Evolutionary conservation across 92 coral and sea anemone species (phyloP).

Genomic region (Micromussa lordhowensis): DNA sequence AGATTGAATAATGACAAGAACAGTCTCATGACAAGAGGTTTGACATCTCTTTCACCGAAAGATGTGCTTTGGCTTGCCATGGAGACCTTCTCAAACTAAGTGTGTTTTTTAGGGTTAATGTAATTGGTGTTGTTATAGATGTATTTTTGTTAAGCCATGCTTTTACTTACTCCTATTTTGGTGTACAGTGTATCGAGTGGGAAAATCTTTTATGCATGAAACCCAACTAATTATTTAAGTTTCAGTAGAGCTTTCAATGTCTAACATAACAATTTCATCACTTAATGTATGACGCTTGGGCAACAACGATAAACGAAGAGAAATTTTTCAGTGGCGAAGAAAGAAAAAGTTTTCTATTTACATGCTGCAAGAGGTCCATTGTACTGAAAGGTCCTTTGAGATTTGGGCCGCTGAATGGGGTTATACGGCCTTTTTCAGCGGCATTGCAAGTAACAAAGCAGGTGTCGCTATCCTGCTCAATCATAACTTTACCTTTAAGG

Average conservation of each 20-base stretch:
- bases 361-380: not conserved
- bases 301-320: slow-evolving; percentile 4
- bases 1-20: too few species aligned
- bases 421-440: too few species aligned
- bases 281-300: slow-evolving; percentile 10
- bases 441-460: too few species aligned
- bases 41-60: too few species aligned
- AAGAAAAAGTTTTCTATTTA: not conserved
- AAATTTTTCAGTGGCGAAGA: slow-evolving; percentile 20
- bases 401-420: too few species aligned
- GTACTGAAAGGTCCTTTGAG: too few species aligned
- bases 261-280: slow-evolving; percentile 9
- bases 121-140: not conserved
- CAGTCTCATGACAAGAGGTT: too few species aligned
- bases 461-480: too few species aligned
- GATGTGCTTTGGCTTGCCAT: too few species aligned
- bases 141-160: not conserved
- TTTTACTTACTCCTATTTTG: not conserved
- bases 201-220: not conserved
- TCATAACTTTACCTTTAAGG: too few species aligned
- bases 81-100: too few species aligned
- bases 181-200: not conserved
- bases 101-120: too few species aligned
- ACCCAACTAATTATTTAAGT: not conserved
- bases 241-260: not conserved